Evolutionary conservation across 2,888 invertebrate species (phyloP).

Genomic region (Drosophila yooni): DNA sequence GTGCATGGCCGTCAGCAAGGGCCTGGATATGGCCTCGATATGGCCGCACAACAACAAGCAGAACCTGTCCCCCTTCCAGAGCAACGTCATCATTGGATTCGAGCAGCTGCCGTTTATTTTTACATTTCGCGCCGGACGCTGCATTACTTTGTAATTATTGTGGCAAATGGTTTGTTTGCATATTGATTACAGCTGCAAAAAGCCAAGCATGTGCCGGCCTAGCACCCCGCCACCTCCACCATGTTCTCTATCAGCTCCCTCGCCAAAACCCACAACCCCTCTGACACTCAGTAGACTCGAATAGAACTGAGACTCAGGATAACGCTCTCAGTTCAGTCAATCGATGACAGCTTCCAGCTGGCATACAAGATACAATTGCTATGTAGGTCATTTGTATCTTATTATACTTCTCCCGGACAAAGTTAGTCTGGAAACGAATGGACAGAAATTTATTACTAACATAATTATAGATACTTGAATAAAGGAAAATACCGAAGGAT

Average conservation of each 20-base stretch:
- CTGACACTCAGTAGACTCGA: conserved; percentile 3
- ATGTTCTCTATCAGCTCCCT: neutral
- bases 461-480: neutral
- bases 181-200: conserved; percentile 82
- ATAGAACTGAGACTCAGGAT: conserved; percentile 3
- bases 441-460: neutral
- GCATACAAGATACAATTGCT: conserved; percentile 28
- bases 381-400: conserved; percentile 28
- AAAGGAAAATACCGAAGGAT: neutral
- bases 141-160: conserved; percentile 82
- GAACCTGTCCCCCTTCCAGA: conserved; percentile 9
- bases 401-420: neutral
- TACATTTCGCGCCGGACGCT: conserved; percentile 65
- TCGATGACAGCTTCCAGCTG: conserved; percentile 17
- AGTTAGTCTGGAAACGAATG: conserved; percentile 9
- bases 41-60: conserved; percentile 34
- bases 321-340: conserved; percentile 18
- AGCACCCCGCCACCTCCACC: neutral
- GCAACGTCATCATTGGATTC: conserved; percentile 60
- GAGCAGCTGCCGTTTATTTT: conserved; percentile 72
- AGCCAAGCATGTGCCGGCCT: conserved; percentile 50
- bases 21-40: conserved; percentile 58
- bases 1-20: conserved; percentile 55
- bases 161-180: conserved; percentile 81
- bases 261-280: neutral